Base-by-base conservation (phyloP, 2,888 invertebrate species). In the Drosophila nr. perissopoda region DNA sequence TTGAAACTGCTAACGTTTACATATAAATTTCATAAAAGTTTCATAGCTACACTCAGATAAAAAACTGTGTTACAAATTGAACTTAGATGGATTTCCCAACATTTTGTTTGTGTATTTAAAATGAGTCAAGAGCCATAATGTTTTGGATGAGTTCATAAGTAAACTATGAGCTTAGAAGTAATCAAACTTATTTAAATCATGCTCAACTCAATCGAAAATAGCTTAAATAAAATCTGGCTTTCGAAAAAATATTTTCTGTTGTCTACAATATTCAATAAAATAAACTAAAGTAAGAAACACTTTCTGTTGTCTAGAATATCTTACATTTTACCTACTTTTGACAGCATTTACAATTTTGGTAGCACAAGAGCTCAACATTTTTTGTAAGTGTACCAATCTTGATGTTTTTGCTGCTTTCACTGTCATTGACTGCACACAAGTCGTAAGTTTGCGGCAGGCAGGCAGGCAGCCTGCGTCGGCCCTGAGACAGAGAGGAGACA, bases 401-500 rank as follows among this genome's bases (percentile, higher is more conserved):
- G 40, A 57, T 56, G 48, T 57, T 65, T 34, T 40, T 56, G 60
- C 52, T 76, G 54, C 21, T 56, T 48, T 18, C 18, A 31, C 27
- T 67, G 52, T 21, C 53, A 67, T 38, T 65, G 57, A 71, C 85
- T 79, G 82, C 89, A 83, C 65, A 74, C 87, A 33, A 33, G 33
- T 87, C 70, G 61, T 74, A 84, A 87, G 74, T 81, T 88, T 87
- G 82, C 61, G 73, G 78, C 71, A 67, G 76, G 82, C 73, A 62
- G 81, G 81, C 73, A 62, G 81, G 81, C 85, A 70, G 76, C 67
- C 70, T 74, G 54, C 29, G 65, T 54, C 67, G 82, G 74, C 86
- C 88, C 76, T 83, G 88, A 91, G 91, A 91, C 91, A 82, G 67
- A 60, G 63, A 67, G 91, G 90, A 91, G 91, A 86, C 91, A 34